Base-by-base conservation (phyloP, 2,113 vertebrate genomes). In the Zosterops hypoxanthus region DNA sequence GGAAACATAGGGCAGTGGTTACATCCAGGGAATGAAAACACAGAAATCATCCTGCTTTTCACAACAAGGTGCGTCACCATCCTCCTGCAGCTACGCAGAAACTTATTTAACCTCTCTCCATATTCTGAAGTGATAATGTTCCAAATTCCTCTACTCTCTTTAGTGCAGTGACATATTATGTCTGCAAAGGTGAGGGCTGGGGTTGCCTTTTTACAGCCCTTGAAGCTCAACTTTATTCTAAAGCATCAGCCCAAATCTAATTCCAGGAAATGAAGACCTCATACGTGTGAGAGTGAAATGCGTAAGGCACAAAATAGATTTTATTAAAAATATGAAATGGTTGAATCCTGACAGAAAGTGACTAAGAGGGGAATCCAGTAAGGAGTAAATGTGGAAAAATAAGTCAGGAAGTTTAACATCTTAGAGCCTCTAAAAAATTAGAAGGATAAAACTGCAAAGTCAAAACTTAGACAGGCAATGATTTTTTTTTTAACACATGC, bases 21-120 rank as follows among this genome's bases (percentile, higher is more conserved):
- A 91, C 69, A 81, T 50, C 28, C 50, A 50, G n/a, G 33, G 94
- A 95, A 86, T 94, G 52, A 94, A 90, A 95, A 92, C 42, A 86
- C 57, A 83, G 56, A 88, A 61, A 55, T 65, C 2, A 10, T n/a
- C 39, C 36, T 75, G 25, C 61, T 77, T 87, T 89, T 55, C n/a
- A 72, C 61, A 61, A 8, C 25, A 69, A 59, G 8, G 46, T 65
- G 76, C 29, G 5, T 70, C 60, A 49, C 17, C 29, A 80, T 4
- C 71, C 84, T 86, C 21, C 68, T 34, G 20, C 39, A 73, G 25
- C n/a, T 64, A 36, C 1, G 6, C 19, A 71, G 31, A 21, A 85
- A 71, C 12, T 82, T 75, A 69, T 36, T 86, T 21, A 79, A 34
- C 22, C 11, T 82, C 55, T 55, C 63, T 47, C 29, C 33, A 5